Base-by-base conservation (phyloP, 2,797 vertebrate genomes). In the Smutsia temminckii region DNA sequence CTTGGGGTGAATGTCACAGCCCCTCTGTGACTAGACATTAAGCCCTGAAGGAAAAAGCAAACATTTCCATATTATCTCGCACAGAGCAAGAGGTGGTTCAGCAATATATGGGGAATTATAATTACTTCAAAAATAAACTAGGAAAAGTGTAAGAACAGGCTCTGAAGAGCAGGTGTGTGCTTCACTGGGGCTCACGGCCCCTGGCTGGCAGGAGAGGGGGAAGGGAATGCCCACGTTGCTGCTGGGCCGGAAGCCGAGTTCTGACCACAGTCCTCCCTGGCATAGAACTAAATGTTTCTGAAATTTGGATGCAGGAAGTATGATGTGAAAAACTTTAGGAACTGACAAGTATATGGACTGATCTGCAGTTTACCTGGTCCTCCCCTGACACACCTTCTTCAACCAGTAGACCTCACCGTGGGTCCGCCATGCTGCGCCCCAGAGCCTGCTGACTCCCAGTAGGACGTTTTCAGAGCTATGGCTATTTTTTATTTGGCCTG, bases 381-480 rank as follows among this genome's bases (percentile, higher is more conserved):
- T 32, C 12, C 46, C 86, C 23, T 12, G 74, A 12, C 20, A n/a
- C n/a, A 12, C 34, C 14, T 34, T 78, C 63, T 17, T 23, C 29
- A 66, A 3, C 42, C 16, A 64, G 59, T 40, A 34, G 0, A 27
- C 23, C 42, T 25, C 37, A 16, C 27, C 7, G 0, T 4, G 34
- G 69, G 11, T n/a, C 25, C 37, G 49, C 57, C 8, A 0, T 61
- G 55, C 21, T 68, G 5, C 10, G 3, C 14, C 1, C 0, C 5
- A 46, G 68, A 46, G 12, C 17, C 14, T 59, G 29, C 11, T 27
- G 40, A n/a, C 4, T 4, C 3, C 32, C 49, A 18, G 21, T n/a
- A 21, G 8, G 8, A 29, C 4, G 10, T 55, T 83, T 57, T 42
- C 8, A 59, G 11, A 16, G 46, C 12, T 18, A 71, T 27, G 3